Conservation (phyloP, 2,888 invertebrate genomes). For the Carabus problematicus region DNA sequence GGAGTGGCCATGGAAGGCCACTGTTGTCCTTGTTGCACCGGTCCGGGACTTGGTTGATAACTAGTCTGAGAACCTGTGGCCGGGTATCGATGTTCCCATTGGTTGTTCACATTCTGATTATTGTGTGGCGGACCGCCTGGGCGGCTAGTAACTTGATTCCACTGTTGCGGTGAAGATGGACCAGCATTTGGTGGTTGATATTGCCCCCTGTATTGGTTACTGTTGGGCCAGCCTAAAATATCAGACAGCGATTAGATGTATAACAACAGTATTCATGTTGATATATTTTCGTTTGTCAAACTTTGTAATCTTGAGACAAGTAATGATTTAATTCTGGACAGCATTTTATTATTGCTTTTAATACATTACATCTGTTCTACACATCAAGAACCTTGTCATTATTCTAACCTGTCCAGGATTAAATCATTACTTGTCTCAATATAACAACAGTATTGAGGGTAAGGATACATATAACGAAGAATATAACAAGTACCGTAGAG, state of each 20-base stretch:
- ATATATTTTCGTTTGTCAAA: no score
- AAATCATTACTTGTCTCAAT: no score
- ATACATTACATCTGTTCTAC: no score
- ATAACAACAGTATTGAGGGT: no score
- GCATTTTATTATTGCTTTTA: no score
- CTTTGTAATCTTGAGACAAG: no score
- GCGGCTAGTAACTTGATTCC: slow-evolving; percentile 59
- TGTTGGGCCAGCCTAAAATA: slow-evolving; percentile 68
- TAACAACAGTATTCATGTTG: slow-evolving; percentile 15
- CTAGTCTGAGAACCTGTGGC: slow-evolving; percentile 55
- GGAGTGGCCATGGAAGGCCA: slow-evolving; percentile 57
- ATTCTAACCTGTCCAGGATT: no score
- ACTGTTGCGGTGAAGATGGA: slow-evolving; percentile 55
- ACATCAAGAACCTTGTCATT: no score
- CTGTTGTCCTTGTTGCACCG: slow-evolving; percentile 58
- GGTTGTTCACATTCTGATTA: slow-evolving; percentile 51
- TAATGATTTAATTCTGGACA: no score
- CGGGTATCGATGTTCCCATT: slow-evolving; percentile 61
- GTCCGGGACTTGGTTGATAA: slow-evolving; percentile 54
- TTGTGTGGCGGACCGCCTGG: slow-evolving; percentile 53
- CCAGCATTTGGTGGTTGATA: slow-evolving; percentile 59
- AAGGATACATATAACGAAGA: neutral
- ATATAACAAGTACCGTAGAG: slow-evolving; percentile 66
- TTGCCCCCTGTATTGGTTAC: slow-evolving; percentile 63
- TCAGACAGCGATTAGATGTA: slow-evolving; percentile 14